Conservation (phyloP, 2,797 vertebrate genomes). For the Apogon talboti region DNA sequence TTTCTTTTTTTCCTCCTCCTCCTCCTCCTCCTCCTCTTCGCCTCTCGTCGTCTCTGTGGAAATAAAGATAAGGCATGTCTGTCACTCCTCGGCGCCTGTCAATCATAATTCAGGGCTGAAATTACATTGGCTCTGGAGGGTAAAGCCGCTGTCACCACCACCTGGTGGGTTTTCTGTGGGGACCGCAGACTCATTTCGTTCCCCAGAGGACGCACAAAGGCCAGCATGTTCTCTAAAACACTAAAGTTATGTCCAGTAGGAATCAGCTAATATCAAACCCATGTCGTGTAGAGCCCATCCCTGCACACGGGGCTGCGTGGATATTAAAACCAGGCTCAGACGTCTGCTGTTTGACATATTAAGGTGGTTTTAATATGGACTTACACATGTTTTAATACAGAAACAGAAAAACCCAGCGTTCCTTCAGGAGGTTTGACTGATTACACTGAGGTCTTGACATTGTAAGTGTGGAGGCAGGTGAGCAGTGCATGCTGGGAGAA, state of each 20-base stretch:
- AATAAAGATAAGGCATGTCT: constrained; percentile 69
- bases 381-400: no score
- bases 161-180: constrained; percentile 17
- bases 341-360: not conserved
- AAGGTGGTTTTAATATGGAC: not conserved
- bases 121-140: constrained; percentile 54
- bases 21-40: constrained; percentile 32
- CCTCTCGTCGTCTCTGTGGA: constrained; percentile 26
- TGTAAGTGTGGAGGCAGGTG: no score
- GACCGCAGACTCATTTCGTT: constrained; percentile 14
- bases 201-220: constrained; percentile 3
- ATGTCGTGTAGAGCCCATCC: not conserved
- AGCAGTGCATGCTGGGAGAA: no score
- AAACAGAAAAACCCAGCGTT: no score
- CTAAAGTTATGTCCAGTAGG: constrained; percentile 23
- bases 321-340: not conserved
- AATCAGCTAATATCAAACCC: constrained; percentile 25
- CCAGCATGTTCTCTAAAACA: constrained; percentile 27
- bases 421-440: no score
- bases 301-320: not conserved
- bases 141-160: constrained; percentile 22
- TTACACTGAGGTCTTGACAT: no score
- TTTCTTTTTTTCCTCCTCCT: constrained; percentile 2
- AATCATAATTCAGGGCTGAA: constrained; percentile 67
- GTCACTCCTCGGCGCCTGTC: constrained; percentile 63